Evolutionary conservation across 2,888 invertebrate species (phyloP), one percentile per base, ranked within the genome.

Genomic region (Steinernema carpocapsae): DNA sequence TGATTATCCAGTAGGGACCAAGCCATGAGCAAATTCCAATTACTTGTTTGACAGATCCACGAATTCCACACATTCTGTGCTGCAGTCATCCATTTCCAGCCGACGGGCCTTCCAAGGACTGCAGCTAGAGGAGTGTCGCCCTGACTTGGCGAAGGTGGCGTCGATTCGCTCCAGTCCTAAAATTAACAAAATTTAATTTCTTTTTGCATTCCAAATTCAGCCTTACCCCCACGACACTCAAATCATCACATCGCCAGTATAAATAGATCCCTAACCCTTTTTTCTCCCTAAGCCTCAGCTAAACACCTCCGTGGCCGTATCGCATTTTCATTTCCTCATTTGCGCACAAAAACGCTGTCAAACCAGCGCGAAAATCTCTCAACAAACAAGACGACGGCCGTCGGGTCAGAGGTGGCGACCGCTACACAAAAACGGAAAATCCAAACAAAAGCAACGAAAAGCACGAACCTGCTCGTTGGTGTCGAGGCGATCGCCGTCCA

Each of bases 51-150:
- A 46, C 84, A 84, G 12, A 84, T 73, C 70, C 80, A 84, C 7
- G 81, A 76, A 48, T 84, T 84, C 82, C 83, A 83, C 10, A 81
- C 83, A 0, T 80, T 78, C 45, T 84, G 83, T 19, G 80, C 77
- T 7, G 82, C 83, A 3, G 83, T 79, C 26, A 82, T 78, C 84
- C 83, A 83, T 70, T 78, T 81, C 83, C 83, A 84, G 14, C 77
- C 81, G 14, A 81, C 75, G 4, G 82, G 82, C 1, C 82, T 73
- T 0, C 80, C 80, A 12, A 77, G 71, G 4, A 76, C 70, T 17
- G 72, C 72, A 1, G 77, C 77, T 32, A 76, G 45, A 1, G 76
- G 78, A 0, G 48, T 70, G 29, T 59, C 72, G 29, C 45, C 64
- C 2, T 72, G 73, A 42, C 48, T 17, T 22, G 59, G 52, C 4